A percentile compares a stretch with the other conserved stretches of the same genome.
These are phyloP conservation scores for Anthopleura xanthogrammica DNA, from an alignment of 92 coral and sea anemone genomes.

Conservation along the genomic window DNA sequence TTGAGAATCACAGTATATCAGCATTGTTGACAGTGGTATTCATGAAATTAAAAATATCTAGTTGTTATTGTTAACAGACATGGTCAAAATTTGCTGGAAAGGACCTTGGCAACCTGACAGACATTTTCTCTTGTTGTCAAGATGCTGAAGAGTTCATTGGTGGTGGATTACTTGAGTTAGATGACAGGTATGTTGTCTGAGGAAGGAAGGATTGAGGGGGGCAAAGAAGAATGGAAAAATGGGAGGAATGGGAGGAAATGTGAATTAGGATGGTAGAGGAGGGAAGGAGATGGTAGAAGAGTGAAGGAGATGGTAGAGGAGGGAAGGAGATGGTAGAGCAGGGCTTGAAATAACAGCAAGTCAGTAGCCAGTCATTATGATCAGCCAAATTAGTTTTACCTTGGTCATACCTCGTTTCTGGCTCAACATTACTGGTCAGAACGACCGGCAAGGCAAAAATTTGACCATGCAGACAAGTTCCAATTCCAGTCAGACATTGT, in stretches of 20 bases:
- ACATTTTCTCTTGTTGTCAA: constrained; percentile 25
- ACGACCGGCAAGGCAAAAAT: too few species aligned
- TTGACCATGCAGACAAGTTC: too few species aligned
- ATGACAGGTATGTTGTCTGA: constrained; percentile 5
- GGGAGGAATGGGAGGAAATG: neutral
- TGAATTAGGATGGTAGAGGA: neutral
- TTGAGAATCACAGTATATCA: neutral
- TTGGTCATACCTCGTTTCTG: too few species aligned
- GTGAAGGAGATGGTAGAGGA: too few species aligned
- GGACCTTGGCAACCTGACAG: constrained; percentile 3
- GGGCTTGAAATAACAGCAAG: too few species aligned
- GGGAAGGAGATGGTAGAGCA: too few species aligned
- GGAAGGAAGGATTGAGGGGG: neutral
- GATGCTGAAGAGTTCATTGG: constrained; percentile 31
- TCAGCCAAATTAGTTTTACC: too few species aligned
- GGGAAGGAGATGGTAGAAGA: too few species aligned
- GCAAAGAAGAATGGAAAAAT: neutral
- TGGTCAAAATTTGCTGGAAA: constrained; percentile 17
- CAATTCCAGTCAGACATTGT: too few species aligned
- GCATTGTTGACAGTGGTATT: neutral
- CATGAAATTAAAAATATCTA: neutral
- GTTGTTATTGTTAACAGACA: constrained; percentile 1
- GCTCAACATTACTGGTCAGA: too few species aligned
- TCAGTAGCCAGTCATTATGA: too few species aligned
- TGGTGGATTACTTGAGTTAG: constrained; percentile 36